These are phyloP conservation scores for Amphilophus citrinellus DNA, from an alignment of 2,113 vertebrate genomes.

Conservation along the genomic window DNA sequence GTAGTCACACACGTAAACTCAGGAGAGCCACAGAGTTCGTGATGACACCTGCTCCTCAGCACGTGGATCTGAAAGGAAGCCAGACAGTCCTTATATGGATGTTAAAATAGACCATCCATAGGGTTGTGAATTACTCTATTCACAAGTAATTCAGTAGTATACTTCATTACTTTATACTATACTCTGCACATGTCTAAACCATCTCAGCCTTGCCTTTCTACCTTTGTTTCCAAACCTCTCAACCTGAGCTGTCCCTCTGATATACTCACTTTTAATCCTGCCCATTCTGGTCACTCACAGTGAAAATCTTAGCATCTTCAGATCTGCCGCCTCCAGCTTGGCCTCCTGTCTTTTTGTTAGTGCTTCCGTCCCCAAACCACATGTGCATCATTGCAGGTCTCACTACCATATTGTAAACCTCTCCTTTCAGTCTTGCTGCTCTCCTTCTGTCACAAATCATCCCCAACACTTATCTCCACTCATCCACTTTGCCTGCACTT, in stretches of 20 bases:
- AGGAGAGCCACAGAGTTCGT: neutral
- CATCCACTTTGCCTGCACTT: neutral
- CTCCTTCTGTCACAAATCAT: neutral
- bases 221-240: neutral
- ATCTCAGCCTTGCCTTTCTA: neutral
- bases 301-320: conserved; percentile 6
- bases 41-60: conserved; percentile 33
- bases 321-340: neutral
- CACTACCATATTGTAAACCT: too few relatives aligned
- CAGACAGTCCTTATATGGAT: conserved; percentile 23
- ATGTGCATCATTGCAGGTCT: too few relatives aligned
- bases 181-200: neutral
- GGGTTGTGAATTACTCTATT: neutral
- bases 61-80: conserved; percentile 7
- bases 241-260: neutral
- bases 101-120: neutral
- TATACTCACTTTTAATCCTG: neutral
- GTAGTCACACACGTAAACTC: conserved; percentile 53
- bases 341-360: too few relatives aligned
- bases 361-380: too few relatives aligned
- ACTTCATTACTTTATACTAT: too few relatives aligned
- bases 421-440: too few relatives aligned
- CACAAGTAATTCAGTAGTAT: too few relatives aligned
- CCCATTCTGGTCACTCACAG: neutral
- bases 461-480: neutral